Evolutionary conservation across 2,888 invertebrate species (phyloP).

Genomic region (Ptilodon capucinus): DNA sequence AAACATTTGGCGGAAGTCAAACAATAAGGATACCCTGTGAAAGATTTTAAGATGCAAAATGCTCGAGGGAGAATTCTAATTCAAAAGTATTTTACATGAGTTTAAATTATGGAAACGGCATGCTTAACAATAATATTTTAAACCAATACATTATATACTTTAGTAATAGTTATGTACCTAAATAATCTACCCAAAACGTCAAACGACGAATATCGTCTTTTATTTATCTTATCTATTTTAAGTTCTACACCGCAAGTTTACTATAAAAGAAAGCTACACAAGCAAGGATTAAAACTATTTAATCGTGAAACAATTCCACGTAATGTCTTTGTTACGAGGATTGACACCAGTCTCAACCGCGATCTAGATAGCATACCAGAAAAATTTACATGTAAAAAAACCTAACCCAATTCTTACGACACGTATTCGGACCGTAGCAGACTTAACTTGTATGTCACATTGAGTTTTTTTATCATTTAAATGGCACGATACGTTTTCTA

Average conservation of each 20-base stretch:
- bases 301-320: slow-evolving; percentile 46
- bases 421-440: slow-evolving; percentile 44
- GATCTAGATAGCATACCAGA: slow-evolving; percentile 19
- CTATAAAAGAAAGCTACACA: not conserved
- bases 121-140: too few species aligned
- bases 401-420: slow-evolving; percentile 34
- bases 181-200: too few species aligned
- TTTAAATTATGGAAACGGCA: too few species aligned
- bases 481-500: slow-evolving; percentile 8
- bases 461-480: slow-evolving; percentile 15
- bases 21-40: too few species aligned
- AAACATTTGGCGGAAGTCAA: too few species aligned
- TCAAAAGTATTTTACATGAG: too few species aligned
- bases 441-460: slow-evolving; percentile 18
- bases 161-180: too few species aligned
- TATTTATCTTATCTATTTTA: not conserved
- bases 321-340: slow-evolving; percentile 37
- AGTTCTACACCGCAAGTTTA: not conserved
- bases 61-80: too few species aligned
- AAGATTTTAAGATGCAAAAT: too few species aligned
- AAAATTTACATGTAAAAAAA: slow-evolving; percentile 36
- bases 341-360: slow-evolving; percentile 17
- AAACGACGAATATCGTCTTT: not conserved
- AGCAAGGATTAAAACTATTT: slow-evolving; percentile 28
- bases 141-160: too few species aligned